Evolutionary conservation across 2,113 vertebrate genomes (phyloP).

Genomic region (Nycticebus coucang): DNA sequence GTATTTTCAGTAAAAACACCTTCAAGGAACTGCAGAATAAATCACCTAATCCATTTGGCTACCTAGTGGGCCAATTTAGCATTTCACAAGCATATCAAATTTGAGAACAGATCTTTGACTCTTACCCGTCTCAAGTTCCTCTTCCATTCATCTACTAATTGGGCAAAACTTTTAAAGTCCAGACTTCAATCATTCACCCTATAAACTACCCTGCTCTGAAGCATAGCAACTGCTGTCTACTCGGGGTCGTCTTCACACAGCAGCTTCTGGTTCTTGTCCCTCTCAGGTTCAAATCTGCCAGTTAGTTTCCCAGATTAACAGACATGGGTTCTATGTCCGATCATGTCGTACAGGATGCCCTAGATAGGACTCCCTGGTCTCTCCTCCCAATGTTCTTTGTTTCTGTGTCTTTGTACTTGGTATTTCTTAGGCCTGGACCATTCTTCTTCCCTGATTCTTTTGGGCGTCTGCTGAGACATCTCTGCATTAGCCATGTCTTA

Average conservation of each 20-base stretch:
- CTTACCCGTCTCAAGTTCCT: neutral
- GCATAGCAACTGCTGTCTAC: neutral
- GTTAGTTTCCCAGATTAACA: neutral
- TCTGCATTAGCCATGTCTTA: neutral
- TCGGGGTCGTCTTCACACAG: neutral
- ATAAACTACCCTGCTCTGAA: neutral
- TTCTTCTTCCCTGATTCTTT: neutral
- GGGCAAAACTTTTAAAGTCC: neutral
- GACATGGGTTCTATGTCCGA: neutral
- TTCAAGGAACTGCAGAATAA: neutral
- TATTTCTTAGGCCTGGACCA: neutral
- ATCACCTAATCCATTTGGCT: neutral
- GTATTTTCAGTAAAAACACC: neutral
- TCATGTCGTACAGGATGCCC: neutral
- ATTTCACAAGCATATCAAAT: neutral
- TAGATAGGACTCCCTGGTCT: too few relatives aligned
- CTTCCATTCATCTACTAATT: neutral
- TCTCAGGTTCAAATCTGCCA: neutral
- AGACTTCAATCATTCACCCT: neutral
- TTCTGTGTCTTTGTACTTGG: neutral
- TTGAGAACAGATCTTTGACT: neutral
- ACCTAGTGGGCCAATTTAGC: neutral
- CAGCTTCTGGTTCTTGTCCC: neutral
- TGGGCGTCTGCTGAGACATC: neutral
- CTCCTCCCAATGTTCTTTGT: neutral